A percentile compares a stretch with the other conserved stretches of the same genome.
Conservation (phyloP, 2,113 vertebrate genomes). For the Guaruba guarouba region DNA sequence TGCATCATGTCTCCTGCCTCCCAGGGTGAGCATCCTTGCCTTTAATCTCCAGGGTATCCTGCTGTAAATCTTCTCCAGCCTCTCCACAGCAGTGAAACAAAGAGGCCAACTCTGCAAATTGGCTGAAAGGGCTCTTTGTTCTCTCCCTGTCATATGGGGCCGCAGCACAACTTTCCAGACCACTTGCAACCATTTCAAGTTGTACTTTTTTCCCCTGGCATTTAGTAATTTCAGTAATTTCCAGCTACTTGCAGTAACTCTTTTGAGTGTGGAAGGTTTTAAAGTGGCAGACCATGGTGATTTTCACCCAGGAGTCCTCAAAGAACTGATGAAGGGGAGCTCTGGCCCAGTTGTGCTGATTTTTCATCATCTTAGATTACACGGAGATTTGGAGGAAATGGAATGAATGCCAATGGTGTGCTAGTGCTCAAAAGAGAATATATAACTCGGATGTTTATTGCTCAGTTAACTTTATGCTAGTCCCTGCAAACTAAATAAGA, state of each 20-base stretch:
- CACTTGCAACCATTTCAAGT: neutral
- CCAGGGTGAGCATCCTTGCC: constrained; percentile 27
- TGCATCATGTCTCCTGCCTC: neutral
- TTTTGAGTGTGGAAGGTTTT: neutral
- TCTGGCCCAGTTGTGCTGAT: neutral
- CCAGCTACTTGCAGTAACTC: neutral
- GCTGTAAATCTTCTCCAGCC: constrained; percentile 18
- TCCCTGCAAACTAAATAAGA: neutral
- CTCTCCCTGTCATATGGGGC: neutral
- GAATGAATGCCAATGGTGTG: neutral
- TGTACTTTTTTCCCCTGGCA: neutral
- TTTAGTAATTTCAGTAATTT: neutral
- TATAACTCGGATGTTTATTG: neutral
- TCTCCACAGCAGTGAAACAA: neutral
- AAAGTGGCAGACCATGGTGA: neutral
- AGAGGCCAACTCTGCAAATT: neutral
- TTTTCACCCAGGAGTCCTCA: neutral
- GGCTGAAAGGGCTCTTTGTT: constrained; percentile 60
- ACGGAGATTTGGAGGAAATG: neutral
- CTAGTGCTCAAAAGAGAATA: neutral
- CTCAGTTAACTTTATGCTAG: neutral
- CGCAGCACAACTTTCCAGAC: constrained; percentile 30
- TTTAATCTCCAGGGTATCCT: constrained; percentile 7
- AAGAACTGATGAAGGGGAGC: neutral
- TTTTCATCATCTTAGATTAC: neutral